These are phyloP conservation scores for Rhinophrynus dorsalis DNA, from an alignment of 2,797 vertebrate species.

Conservation along the genomic window DNA sequence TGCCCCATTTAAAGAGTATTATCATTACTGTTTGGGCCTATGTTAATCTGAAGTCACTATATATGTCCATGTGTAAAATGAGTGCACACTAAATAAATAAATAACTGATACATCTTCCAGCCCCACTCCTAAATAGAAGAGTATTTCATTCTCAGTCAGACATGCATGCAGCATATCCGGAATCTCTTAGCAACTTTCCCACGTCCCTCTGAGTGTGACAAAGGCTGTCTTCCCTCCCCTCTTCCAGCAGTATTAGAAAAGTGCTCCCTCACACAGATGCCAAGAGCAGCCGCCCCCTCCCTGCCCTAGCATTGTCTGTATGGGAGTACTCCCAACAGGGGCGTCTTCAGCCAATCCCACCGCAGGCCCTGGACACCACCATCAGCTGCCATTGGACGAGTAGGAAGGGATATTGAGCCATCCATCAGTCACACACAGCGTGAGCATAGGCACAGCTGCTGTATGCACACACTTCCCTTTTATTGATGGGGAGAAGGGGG, in stretches of 20 bases:
- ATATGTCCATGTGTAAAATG: too few species aligned
- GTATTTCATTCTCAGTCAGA: too few species aligned
- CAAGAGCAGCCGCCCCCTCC: slow-evolving; percentile 13
- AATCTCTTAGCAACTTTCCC: slow-evolving; percentile 42
- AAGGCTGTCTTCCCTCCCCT: slow-evolving; percentile 18
- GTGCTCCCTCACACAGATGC: slow-evolving; percentile 40
- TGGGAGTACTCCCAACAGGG: slow-evolving; percentile 4
- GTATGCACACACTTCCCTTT: slow-evolving; percentile 36
- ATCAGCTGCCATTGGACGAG: slow-evolving; percentile 28
- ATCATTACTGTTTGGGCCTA: too few species aligned
- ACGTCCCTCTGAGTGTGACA: slow-evolving; percentile 36
- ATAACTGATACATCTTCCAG: too few species aligned
- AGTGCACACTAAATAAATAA: too few species aligned
- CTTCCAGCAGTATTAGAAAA: slow-evolving; percentile 17
- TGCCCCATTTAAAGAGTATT: too few species aligned
- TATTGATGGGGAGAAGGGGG: slow-evolving; percentile 26
- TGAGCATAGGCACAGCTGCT: slow-evolving; percentile 17
- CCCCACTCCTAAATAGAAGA: too few species aligned
- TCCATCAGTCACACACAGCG: slow-evolving; percentile 42
- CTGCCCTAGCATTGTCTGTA: slow-evolving; percentile 27
- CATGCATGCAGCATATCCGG: background rate
- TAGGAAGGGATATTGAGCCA: slow-evolving; percentile 24
- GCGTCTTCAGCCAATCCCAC: slow-evolving; percentile 2
- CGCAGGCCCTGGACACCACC: slow-evolving; percentile 11
- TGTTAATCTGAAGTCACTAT: too few species aligned